Base-by-base conservation (phyloP, 2,113 vertebrate species). In the Danionella cerebrum region DNA sequence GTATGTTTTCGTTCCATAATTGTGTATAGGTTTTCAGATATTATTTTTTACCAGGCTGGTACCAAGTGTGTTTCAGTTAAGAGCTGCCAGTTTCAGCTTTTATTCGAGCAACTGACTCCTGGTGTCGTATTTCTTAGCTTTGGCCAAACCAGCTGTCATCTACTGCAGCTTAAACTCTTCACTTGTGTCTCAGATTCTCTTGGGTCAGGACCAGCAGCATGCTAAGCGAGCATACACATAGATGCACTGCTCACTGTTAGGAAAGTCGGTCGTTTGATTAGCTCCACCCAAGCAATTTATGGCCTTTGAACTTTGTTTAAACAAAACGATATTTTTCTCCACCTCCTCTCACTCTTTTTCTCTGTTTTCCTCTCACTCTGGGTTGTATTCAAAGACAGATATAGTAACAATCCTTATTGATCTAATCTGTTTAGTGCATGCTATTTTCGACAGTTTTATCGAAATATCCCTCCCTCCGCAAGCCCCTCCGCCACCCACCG, bases 371-470 rank as follows among this genome's bases (percentile, higher is more conserved):
- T 65, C 12, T 76, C n/a, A n/a, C 42, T 47, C 51, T 50, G 51
- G 19, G 45, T 80, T 50, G 63, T 67, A 25, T 74, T 72, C 72
- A 74, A 71, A 66, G 66, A 71, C 80, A 76, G 62, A 85, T 80
- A 77, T 63, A 77, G 80, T 66, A 78, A 75, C 69, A 79, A 81
- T 83, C 83, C 75, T 83, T 85, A 87, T 85, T 80, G 83, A 85
- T 85, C 81, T 86, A 86, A 87, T 89, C 85, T 86, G 81, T 80
- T 85, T 86, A 81, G 78, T 21, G 78, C 78, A 78, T 81, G 82
- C 85, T 88, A 85, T 90, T 90, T 88, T 87, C 81, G 85, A 83
- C 82, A 87, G 82, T 84, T 88, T 80, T 73, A 82, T 84, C 78
- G 81, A 80, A 89, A 86, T 80, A 80, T 58, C 75, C 73, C 55